Conservation (phyloP, 2,888 invertebrate genomes). For the Phengaris arion region DNA sequence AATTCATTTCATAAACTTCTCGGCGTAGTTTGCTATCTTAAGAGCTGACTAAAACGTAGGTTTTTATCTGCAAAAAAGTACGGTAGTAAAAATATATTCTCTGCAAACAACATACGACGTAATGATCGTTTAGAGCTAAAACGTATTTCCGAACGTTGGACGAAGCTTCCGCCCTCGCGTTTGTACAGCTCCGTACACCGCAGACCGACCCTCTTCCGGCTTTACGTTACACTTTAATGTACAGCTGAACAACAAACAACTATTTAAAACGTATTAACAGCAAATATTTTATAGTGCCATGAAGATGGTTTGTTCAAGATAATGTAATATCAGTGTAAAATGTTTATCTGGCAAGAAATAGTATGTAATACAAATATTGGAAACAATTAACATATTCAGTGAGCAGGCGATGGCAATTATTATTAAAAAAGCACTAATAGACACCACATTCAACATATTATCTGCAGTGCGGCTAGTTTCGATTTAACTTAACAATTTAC, state of each 20-base stretch:
- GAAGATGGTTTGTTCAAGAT: neutral
- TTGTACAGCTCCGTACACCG: constrained; percentile 28
- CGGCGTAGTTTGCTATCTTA: neutral
- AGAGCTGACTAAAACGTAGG: neutral
- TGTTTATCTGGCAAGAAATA: too few relatives aligned
- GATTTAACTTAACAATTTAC: too few relatives aligned
- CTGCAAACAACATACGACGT: constrained; percentile 29
- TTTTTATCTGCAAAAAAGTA: constrained; percentile 18
- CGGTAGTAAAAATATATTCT: neutral
- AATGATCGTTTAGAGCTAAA: constrained; percentile 34
- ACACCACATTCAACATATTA: neutral
- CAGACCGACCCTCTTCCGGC: constrained; percentile 33
- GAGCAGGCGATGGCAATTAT: too few relatives aligned
- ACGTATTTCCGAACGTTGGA: constrained; percentile 35
- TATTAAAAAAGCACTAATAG: neutral
- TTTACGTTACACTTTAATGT: constrained; percentile 21
- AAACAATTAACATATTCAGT: too few relatives aligned
- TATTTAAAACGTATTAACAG: neutral
- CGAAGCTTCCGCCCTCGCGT: constrained; percentile 33
- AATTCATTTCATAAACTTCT: too few relatives aligned
- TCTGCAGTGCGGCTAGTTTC: constrained; percentile 4
- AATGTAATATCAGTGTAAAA: neutral
- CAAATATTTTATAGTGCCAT: neutral
- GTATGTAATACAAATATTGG: too few relatives aligned
- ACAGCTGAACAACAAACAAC: neutral